phyloP scores from a whole-genome alignment of 1,140 invertebrate genomes.

The Pseudomyrmex gracilis region DNA sequence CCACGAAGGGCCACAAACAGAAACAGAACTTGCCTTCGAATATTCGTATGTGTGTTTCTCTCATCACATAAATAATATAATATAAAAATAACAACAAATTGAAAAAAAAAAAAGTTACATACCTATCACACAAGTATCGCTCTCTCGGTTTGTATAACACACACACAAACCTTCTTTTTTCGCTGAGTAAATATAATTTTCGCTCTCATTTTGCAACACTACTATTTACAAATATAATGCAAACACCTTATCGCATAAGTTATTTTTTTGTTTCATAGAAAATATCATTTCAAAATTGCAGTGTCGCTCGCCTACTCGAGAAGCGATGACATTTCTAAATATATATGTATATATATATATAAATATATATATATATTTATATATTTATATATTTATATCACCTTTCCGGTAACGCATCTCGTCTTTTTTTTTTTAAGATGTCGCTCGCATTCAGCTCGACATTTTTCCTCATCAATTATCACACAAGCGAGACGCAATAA shows the following conservation, averaged over 20 bases:
- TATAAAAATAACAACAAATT: constrained; percentile 65
- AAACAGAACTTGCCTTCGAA: constrained; percentile 32
- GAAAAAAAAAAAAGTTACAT: constrained; percentile 46
- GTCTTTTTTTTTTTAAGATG: not conserved
- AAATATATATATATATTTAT: too few species aligned
- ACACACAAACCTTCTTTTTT: not conserved
- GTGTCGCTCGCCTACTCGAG: constrained; percentile 3
- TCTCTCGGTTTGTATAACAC: constrained; percentile 23
- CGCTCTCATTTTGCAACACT: constrained; percentile 32
- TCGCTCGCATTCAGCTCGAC: not conserved
- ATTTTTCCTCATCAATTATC: not conserved
- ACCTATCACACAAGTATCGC: constrained; percentile 48
- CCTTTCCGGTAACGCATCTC: not conserved
- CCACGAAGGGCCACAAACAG: constrained; percentile 18
- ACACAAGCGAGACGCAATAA: not conserved
- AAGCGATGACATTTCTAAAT: not conserved
- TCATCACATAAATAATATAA: constrained; percentile 57
- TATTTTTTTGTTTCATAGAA: constrained; percentile 27
- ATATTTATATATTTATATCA: not conserved
- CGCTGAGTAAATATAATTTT: not conserved
- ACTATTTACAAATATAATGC: constrained; percentile 48
- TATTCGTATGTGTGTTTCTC: constrained; percentile 17
- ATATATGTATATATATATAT: too few species aligned
- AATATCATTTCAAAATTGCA: constrained; percentile 43
- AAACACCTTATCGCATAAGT: not conserved